Base-by-base conservation (phyloP, 1,140 invertebrate species). In the Zaprionus gabonicus region DNA sequence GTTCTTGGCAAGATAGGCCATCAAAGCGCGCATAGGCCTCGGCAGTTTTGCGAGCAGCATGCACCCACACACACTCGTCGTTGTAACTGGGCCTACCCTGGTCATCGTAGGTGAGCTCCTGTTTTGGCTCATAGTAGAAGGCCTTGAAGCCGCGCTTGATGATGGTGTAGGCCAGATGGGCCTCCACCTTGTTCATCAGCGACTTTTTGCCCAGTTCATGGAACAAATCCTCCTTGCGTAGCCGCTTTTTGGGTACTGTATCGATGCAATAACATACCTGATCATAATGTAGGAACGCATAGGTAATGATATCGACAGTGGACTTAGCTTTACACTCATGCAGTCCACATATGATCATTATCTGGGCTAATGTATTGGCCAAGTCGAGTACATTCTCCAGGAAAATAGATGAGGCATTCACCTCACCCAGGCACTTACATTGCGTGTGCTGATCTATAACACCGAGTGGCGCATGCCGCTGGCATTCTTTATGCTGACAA, bases 321-420 rank as follows among this genome's bases (percentile, higher is more conserved):
- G 85, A 88, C 28, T 91, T 92, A 27, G 91, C 91, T 56, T 92
- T 92, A 55, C 91, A 92, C 59, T 92, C 91, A 65, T 92, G 91
- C 77, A 92, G 53, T 2, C 91, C 91, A 31, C 91, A 92, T 23
- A 88, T 76, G n/a, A 92, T 92, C 88, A 92, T 91, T 6, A 92
- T 76, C 56, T 91, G 91, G 4, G 91, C 73, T 51, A 92, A 23
- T 0, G 88, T 86, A 27, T 91, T 87, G 51, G 91, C 83, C 69
- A 92, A 46, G 36, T 92, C 91, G 6, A 92, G 62, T 1, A 92
- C 78, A 38, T 92, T 92, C 51, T 92, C 91, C 55, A 92, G 64
- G 66, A 92, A 91, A 49, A 92, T 88, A 9, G 91, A 92, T 4
- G 88, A 91, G n/a, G 85, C 88, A 31, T 87, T 92, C 38, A 92